These are phyloP conservation scores for Pseudoips prasinana DNA, from an alignment of 2,888 invertebrate species.

Conservation along the genomic window DNA sequence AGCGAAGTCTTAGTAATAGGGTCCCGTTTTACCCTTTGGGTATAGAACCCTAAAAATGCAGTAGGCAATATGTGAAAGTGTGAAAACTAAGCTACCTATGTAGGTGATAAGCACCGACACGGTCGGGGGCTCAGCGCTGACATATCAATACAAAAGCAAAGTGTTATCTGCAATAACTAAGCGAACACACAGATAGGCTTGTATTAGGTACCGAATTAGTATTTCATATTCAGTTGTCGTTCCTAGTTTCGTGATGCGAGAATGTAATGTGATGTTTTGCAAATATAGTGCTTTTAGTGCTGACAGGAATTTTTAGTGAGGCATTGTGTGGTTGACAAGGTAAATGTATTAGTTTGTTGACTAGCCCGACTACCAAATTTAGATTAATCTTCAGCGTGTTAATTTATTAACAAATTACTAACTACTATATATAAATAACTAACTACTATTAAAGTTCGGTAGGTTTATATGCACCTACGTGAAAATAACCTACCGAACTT, in stretches of 20 bases:
- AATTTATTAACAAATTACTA: too few species aligned
- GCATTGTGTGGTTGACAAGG: slow-evolving; percentile 18
- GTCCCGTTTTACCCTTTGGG: too few species aligned
- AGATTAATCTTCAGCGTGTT: too few species aligned
- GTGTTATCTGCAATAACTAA: slow-evolving; percentile 40
- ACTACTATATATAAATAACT: too few species aligned
- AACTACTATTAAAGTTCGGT: too few species aligned
- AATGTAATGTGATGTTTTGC: slow-evolving; percentile 8
- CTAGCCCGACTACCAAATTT: too few species aligned
- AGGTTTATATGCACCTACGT: too few species aligned
- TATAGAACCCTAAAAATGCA: too few species aligned
- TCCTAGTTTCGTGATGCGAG: slow-evolving; percentile 5
- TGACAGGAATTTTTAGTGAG: too few species aligned
- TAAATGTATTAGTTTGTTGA: too few species aligned
- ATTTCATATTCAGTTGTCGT: slow-evolving; percentile 29
- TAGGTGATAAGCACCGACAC: slow-evolving; percentile 24
- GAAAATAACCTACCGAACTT: too few species aligned
- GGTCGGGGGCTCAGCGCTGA: slow-evolving; percentile 17
- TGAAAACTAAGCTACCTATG: slow-evolving; percentile 15
- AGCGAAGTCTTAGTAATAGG: too few species aligned
- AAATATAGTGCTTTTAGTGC: slow-evolving; percentile 5
- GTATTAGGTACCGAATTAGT: slow-evolving; percentile 8
- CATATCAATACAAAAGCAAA: slow-evolving; percentile 18
- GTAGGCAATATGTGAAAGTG: slow-evolving; percentile 15
- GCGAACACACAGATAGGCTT: slow-evolving; percentile 3